Conservation (phyloP, 1,140 invertebrate genomes). For the Epicauta chinensis region DNA sequence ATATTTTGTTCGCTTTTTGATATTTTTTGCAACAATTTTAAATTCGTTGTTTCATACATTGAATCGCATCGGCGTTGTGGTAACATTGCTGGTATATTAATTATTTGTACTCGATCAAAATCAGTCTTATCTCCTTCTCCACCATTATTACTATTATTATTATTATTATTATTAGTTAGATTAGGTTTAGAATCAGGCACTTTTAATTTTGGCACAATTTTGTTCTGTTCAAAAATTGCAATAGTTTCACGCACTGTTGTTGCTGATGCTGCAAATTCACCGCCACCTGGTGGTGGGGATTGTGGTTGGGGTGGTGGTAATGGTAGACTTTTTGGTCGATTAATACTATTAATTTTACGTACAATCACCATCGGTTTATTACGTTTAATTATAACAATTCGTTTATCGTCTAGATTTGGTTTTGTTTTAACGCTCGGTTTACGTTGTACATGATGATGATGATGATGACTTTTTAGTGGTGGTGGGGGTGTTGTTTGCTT, state of each 20-base stretch:
- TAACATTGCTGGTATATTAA: constrained; percentile 25
- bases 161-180: constrained; percentile 10
- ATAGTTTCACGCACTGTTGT: constrained; percentile 42
- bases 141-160: too few relatives aligned
- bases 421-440: constrained; percentile 33
- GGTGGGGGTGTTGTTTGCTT: too few relatives aligned
- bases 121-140: constrained; percentile 22
- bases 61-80: constrained; percentile 29
- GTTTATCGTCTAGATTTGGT: constrained; percentile 14
- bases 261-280: constrained; percentile 4
- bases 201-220: constrained; percentile 37
- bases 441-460: constrained; percentile 21
- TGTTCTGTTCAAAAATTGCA: constrained; percentile 42
- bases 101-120: constrained; percentile 25
- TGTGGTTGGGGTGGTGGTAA: constrained; percentile 36
- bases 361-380: constrained; percentile 24
- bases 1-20: constrained; percentile 18
- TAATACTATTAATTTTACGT: constrained; percentile 16
- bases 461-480: constrained; percentile 24
- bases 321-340: constrained; percentile 31
- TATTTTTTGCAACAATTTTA: constrained; percentile 14
- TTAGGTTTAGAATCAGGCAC: constrained; percentile 32
- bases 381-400: constrained; percentile 15
- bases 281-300: constrained; percentile 22
- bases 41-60: constrained; percentile 31